phyloP scores from a whole-genome alignment of 37 sponge, comb jelly and placozoan genomes.

The Ephydatia muelleri region DNA sequence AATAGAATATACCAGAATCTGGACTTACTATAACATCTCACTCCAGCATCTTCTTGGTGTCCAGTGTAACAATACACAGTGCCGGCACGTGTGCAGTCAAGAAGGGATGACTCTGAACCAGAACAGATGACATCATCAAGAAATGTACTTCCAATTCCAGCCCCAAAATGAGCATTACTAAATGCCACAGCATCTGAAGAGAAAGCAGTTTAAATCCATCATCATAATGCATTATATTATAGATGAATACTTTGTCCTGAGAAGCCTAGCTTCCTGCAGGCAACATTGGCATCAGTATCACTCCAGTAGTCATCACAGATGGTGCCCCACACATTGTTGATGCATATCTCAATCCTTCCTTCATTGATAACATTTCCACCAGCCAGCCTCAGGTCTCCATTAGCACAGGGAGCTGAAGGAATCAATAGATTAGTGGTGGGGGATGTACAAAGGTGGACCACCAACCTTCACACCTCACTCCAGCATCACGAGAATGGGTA shows the following conservation, averaged over 20 bases:
- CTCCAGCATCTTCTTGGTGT: constrained; percentile 15
- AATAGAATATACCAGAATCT: too few relatives aligned
- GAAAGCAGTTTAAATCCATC: too few relatives aligned
- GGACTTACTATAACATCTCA: constrained; percentile 8
- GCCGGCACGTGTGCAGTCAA: constrained; percentile 2
- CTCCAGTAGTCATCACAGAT: constrained; percentile 20
- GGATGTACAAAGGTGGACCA: background rate
- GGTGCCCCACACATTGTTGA: constrained; percentile 30
- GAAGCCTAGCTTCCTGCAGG: constrained; percentile 5
- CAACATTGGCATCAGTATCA: constrained; percentile 7
- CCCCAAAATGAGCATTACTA: constrained; percentile 16
- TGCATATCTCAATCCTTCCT: constrained; percentile 21
- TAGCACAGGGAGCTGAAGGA: background rate
- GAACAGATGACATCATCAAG: constrained; percentile 1
- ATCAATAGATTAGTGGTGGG: too few relatives aligned
- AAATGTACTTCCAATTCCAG: constrained; percentile 8
- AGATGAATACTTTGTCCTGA: background rate
- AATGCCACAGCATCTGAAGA: constrained; percentile 20
- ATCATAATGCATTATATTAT: background rate
- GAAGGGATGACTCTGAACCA: background rate
- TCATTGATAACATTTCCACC: constrained; percentile 20
- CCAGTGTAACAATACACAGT: constrained; percentile 1
- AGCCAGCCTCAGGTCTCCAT: constrained; percentile 11
- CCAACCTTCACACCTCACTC: background rate
- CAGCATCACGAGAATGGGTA: background rate